Evolutionary conservation across 2,113 vertebrate species (phyloP).

Genomic region (Onychostruthus taczanowskii): DNA sequence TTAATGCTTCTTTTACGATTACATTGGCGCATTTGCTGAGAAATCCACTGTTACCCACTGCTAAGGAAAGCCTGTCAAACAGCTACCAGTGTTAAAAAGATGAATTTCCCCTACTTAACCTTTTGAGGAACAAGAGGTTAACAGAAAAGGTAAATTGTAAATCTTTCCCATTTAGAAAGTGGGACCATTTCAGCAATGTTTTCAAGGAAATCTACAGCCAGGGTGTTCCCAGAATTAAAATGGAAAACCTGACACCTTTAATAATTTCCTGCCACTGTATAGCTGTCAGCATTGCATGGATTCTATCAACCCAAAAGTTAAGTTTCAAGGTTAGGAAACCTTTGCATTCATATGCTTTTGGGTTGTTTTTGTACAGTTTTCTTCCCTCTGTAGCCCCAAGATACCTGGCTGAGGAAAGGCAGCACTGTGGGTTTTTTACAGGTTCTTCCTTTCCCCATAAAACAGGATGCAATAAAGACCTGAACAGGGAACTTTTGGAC

Average conservation of each 20-base stretch:
- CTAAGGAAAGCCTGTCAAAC: slow-evolving; percentile 12
- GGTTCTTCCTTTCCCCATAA: not conserved
- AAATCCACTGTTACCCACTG: not conserved
- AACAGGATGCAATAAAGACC: not conserved
- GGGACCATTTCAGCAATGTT: slow-evolving; percentile 46
- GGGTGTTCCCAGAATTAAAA: slow-evolving; percentile 50
- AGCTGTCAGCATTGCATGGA: slow-evolving; percentile 57
- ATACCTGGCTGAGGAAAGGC: not conserved
- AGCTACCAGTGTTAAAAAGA: not conserved
- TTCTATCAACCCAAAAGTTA: slow-evolving; percentile 41
- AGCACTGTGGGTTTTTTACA: not conserved
- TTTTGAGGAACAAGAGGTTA: slow-evolving; percentile 51
- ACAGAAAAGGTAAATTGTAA: slow-evolving; percentile 59
- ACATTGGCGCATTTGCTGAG: not conserved
- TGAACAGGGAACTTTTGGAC: not conserved
- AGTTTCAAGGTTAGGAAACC: slow-evolving; percentile 3
- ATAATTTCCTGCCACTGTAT: slow-evolving; percentile 69
- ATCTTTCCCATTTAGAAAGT: slow-evolving; percentile 52
- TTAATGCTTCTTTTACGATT: not conserved
- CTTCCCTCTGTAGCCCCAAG: not conserved
- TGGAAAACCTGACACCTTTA: slow-evolving; percentile 68
- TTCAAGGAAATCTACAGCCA: slow-evolving; percentile 41
- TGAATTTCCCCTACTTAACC: slow-evolving; percentile 51
- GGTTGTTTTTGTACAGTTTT: not conserved
- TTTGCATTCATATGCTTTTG: not conserved